Evolutionary conservation across 2,888 invertebrate species (phyloP).

Genomic region (Andrena minutula): DNA sequence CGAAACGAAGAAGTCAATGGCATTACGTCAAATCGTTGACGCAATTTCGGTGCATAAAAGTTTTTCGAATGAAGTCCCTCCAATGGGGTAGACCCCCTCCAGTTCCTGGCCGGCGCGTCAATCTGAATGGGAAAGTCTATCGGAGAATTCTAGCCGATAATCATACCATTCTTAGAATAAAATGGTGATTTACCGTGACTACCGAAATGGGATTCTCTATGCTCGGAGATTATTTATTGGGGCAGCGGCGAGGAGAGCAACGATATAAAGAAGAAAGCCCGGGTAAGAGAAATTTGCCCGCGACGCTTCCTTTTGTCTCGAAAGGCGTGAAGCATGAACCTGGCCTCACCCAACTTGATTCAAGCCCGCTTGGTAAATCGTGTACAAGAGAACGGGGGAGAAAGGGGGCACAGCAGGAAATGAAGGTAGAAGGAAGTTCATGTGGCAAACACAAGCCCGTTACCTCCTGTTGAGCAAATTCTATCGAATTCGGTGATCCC

Average conservation of each 20-base stretch:
- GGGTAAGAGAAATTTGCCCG: conserved; percentile 45
- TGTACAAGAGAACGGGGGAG: conserved; percentile 18
- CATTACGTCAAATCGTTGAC: conserved; percentile 56
- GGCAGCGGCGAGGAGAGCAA: background rate
- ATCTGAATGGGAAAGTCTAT: no score
- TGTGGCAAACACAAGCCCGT: conserved; percentile 63
- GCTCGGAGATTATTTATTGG: conserved; percentile 14
- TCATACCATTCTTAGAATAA: no score
- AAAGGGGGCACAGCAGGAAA: conserved; percentile 48
- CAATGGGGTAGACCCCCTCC: background rate
- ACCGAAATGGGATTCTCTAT: conserved; percentile 29
- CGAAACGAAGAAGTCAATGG: conserved; percentile 59
- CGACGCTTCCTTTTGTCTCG: conserved; percentile 60
- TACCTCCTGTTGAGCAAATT: conserved; percentile 57
- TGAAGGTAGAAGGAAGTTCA: conserved; percentile 59
- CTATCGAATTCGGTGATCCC: conserved; percentile 62
- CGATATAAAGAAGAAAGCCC: conserved; percentile 24
- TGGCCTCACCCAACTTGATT: conserved; percentile 61
- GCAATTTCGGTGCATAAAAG: conserved; percentile 51
- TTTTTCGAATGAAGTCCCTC: conserved; percentile 14
- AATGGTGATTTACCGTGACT: no score
- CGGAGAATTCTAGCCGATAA: no score
- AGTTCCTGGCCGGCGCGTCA: no score
- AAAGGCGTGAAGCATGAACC: conserved; percentile 43
- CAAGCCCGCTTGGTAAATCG: conserved; percentile 40